Evolutionary conservation across 2,888 invertebrate genomes (phyloP).

Genomic region (Temnothorax rugatulus): DNA sequence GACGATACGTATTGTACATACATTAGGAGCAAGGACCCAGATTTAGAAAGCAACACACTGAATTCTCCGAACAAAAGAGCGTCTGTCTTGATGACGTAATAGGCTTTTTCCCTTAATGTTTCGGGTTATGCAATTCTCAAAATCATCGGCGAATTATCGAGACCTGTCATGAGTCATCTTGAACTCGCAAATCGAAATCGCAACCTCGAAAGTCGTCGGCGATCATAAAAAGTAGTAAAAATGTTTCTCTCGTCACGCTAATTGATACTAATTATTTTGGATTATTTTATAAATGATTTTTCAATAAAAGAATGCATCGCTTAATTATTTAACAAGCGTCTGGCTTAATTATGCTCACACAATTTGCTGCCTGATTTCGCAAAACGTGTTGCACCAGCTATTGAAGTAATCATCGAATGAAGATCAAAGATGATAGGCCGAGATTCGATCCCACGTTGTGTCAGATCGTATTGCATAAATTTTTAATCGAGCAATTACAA

Average conservation of each 20-base stretch:
- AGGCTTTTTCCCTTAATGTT: not conserved
- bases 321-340: conserved; percentile 31
- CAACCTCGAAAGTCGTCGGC: conserved; percentile 3
- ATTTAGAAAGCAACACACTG: conserved; percentile 45
- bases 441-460: conserved; percentile 36
- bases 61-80: conserved; percentile 39
- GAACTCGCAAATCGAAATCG: not conserved
- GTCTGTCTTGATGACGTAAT: conserved; percentile 15
- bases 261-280: not conserved
- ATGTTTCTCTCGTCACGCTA: not conserved
- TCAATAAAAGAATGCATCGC: not conserved
- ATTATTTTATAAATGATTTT: conserved; percentile 10
- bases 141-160: not conserved
- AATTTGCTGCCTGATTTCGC: conserved; percentile 36
- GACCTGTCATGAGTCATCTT: not conserved
- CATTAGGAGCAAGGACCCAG: conserved; percentile 17
- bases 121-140: not conserved
- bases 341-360: conserved; percentile 29
- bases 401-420: conserved; percentile 37
- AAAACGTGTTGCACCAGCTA: conserved; percentile 30
- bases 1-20: not conserved
- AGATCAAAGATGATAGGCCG: conserved; percentile 37
- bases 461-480: conserved; percentile 36
- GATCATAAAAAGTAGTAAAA: not conserved
- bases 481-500: conserved; percentile 35